These are phyloP conservation scores for Pseudorhombus dupliciocellatus DNA, from an alignment of 2,113 vertebrate genomes.

Conservation along the genomic window DNA sequence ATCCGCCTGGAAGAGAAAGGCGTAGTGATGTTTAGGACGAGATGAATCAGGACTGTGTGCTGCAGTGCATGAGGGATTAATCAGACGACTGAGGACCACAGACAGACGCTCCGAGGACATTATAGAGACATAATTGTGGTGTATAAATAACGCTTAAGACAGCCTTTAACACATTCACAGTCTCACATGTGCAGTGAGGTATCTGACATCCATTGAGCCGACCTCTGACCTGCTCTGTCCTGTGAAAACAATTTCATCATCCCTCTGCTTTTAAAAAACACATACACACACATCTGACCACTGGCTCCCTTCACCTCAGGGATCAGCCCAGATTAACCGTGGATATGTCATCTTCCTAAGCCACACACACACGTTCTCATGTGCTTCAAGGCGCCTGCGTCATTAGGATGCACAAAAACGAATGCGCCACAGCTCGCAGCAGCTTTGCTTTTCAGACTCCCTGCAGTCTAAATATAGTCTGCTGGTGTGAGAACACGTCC, in stretches of 20 bases:
- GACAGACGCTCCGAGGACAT: background rate
- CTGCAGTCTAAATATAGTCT: slow-evolving; percentile 54
- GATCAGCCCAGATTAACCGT: slow-evolving; percentile 43
- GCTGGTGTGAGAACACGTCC: background rate
- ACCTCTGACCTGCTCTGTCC: slow-evolving; percentile 24
- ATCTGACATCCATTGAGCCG: slow-evolving; percentile 18
- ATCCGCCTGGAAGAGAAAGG: slow-evolving; percentile 86
- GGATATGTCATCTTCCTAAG: slow-evolving; percentile 35
- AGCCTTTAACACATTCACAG: background rate
- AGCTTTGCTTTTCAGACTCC: slow-evolving; percentile 46
- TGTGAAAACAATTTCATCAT: slow-evolving; percentile 45
- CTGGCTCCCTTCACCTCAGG: slow-evolving; percentile 11
- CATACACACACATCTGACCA: background rate
- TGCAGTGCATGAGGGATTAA: background rate
- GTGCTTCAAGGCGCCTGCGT: slow-evolving; percentile 52
- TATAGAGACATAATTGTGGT: background rate
- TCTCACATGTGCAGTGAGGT: background rate
- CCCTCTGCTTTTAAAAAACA: slow-evolving; percentile 6
- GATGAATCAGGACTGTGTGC: background rate
- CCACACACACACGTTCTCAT: slow-evolving; percentile 12
- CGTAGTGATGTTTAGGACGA: background rate
- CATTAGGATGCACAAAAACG: slow-evolving; percentile 46
- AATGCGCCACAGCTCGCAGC: slow-evolving; percentile 57
- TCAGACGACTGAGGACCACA: background rate
- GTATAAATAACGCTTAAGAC: no score